phyloP scores from a whole-genome alignment of 2,797 vertebrate genomes.

The Phyllotis vaccarum region DNA sequence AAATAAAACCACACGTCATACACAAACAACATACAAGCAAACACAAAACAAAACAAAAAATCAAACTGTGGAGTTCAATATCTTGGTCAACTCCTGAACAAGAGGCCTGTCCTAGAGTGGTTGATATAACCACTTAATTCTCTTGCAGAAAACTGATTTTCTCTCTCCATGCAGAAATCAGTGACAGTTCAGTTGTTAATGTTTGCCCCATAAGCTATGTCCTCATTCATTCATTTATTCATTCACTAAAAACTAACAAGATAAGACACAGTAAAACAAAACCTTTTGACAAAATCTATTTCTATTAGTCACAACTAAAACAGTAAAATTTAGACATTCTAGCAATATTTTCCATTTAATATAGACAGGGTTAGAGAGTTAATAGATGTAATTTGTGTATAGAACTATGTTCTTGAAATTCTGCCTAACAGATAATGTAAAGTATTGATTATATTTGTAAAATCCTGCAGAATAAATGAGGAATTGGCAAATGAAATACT shows the following conservation, averaged over 20 bases:
- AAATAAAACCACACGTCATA: background rate
- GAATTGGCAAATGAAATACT: background rate
- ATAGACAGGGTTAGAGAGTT: background rate
- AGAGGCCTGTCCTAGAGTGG: background rate
- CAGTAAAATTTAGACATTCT: background rate
- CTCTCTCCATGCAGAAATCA: too few relatives aligned
- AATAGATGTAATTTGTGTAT: background rate
- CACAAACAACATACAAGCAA: background rate
- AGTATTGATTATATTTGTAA: background rate
- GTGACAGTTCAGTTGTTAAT: background rate
- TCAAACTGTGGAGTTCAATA: background rate
- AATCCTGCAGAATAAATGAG: constrained; percentile 21
- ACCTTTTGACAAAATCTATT: constrained; percentile 12
- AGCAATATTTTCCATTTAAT: background rate
- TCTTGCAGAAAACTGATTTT: background rate
- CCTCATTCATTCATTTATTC: background rate
- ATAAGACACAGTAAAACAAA: background rate
- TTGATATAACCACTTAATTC: background rate
- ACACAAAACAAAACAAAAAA: background rate
- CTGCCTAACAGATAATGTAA: background rate
- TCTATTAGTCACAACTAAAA: background rate
- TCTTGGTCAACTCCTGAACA: background rate
- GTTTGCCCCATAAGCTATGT: too few relatives aligned
- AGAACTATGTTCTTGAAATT: constrained; percentile 34
- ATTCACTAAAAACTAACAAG: background rate